These are phyloP conservation scores for Standfussiana lucernea DNA, from an alignment of 2,888 invertebrate species.

Conservation along the genomic window DNA sequence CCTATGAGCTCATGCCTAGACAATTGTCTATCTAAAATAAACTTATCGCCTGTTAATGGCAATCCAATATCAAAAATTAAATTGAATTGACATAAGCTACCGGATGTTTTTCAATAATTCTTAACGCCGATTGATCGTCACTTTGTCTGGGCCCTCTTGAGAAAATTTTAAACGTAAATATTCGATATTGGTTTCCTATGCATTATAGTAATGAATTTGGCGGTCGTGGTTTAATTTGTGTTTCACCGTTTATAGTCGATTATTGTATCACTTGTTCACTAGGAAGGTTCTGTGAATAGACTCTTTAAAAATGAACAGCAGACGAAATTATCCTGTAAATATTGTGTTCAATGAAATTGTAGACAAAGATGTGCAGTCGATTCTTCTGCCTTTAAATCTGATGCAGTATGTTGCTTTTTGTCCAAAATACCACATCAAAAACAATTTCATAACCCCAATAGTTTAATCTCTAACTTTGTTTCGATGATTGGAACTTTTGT, in stretches of 20 bases:
- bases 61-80: too few species aligned
- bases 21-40: too few species aligned
- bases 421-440: constrained; percentile 56
- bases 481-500: constrained; percentile 10
- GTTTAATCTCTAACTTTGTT: not conserved
- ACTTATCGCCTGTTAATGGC: too few species aligned
- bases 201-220: not conserved
- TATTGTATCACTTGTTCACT: not conserved
- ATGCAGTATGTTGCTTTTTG: constrained; percentile 38
- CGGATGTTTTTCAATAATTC: too few species aligned
- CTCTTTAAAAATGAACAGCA: not conserved
- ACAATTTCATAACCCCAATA: too few species aligned
- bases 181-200: too few species aligned
- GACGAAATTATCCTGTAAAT: not conserved
- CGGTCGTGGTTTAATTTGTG: not conserved
- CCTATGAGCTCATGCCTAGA: not conserved
- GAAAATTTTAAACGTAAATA: too few species aligned
- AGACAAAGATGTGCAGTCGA: constrained; percentile 52
- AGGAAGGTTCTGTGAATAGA: too few species aligned
- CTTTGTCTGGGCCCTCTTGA: too few species aligned
- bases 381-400: constrained; percentile 53
- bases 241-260: not conserved
- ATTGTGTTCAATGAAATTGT: constrained; percentile 28
- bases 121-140: too few species aligned
- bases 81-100: too few species aligned